These are phyloP conservation scores for Sinocyclocheilus grahami DNA, from an alignment of 2,113 vertebrate genomes.

Conservation along the genomic window DNA sequence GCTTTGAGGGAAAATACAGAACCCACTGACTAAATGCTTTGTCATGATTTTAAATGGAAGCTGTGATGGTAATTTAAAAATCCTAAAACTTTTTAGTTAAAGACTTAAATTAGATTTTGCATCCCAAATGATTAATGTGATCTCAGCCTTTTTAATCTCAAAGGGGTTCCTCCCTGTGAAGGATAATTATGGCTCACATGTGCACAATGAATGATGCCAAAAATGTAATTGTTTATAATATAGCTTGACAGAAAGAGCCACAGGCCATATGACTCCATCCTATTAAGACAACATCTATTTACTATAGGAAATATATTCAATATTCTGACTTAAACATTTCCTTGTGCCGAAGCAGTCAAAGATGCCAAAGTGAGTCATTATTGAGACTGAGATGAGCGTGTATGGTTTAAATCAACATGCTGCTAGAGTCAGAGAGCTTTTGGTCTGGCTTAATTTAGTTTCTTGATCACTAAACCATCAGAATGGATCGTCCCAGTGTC, in stretches of 20 bases:
- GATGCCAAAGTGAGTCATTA: neutral
- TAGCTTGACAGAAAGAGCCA: slow-evolving; percentile 14
- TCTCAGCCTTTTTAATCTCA: neutral
- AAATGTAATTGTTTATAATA: slow-evolving; percentile 30
- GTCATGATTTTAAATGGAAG: neutral
- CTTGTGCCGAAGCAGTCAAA: slow-evolving; percentile 28
- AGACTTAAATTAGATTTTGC: neutral
- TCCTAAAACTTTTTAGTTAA: neutral
- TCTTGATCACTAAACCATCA: slow-evolving; percentile 41
- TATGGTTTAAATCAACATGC: slow-evolving; percentile 36
- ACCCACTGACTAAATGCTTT: neutral
- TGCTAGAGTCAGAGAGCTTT: slow-evolving; percentile 7
- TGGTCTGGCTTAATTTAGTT: slow-evolving; percentile 54
- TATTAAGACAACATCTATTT: slow-evolving; percentile 34
- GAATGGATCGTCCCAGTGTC: slow-evolving; percentile 27
- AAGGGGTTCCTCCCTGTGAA: neutral
- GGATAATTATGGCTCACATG: slow-evolving; percentile 17
- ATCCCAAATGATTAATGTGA: neutral
- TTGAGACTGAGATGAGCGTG: slow-evolving; percentile 6
- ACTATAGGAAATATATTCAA: slow-evolving; percentile 37
- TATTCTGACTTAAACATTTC: slow-evolving; percentile 49
- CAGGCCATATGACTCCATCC: slow-evolving; percentile 36
- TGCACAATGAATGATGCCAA: slow-evolving; percentile 26
- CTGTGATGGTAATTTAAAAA: neutral
- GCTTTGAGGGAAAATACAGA: neutral